A percentile compares a stretch with the other conserved stretches of the same genome.
phyloP scores from a whole-genome alignment of 2,113 vertebrate species.

The Xyrauchen texanus region DNA sequence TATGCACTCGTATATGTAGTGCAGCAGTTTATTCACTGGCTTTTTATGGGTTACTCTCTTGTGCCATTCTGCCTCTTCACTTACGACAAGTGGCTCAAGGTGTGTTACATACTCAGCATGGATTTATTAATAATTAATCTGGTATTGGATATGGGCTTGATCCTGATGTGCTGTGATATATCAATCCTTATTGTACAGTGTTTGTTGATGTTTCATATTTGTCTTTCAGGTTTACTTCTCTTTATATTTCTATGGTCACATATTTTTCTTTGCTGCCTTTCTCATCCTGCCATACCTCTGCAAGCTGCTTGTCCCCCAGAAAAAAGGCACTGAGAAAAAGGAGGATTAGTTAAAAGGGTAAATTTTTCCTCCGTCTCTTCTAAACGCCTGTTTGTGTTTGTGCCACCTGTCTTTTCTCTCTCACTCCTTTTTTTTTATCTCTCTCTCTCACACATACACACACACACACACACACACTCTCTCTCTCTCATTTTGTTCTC shows the following conservation, averaged over 20 bases:
- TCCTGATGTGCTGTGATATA: neutral
- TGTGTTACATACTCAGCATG: slow-evolving; percentile 52
- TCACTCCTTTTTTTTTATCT: neutral
- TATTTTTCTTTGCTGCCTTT: slow-evolving; percentile 81
- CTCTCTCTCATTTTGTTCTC: neutral
- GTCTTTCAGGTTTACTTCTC: slow-evolving; percentile 87
- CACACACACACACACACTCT: no score
- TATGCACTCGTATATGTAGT: slow-evolving; percentile 82
- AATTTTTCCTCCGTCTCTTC: slow-evolving; percentile 10
- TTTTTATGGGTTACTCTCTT: slow-evolving; percentile 94
- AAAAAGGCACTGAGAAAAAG: slow-evolving; percentile 64
- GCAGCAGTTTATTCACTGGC: slow-evolving; percentile 91
- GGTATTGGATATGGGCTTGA: no score
- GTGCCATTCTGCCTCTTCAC: slow-evolving; percentile 93
- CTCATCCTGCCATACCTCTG: slow-evolving; percentile 83
- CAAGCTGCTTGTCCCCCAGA: slow-evolving; percentile 85
- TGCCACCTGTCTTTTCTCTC: slow-evolving; percentile 24
- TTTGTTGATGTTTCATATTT: slow-evolving; percentile 34
- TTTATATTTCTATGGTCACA: slow-evolving; percentile 87
- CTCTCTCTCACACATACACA: neutral
- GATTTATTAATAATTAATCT: no score
- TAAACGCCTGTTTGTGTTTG: neutral
- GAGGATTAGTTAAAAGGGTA: slow-evolving; percentile 67
- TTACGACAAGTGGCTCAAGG: slow-evolving; percentile 96
- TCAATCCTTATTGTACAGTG: no score